Conservation (phyloP, 1,140 invertebrate genomes). For the Heliconius hewitsoni region DNA sequence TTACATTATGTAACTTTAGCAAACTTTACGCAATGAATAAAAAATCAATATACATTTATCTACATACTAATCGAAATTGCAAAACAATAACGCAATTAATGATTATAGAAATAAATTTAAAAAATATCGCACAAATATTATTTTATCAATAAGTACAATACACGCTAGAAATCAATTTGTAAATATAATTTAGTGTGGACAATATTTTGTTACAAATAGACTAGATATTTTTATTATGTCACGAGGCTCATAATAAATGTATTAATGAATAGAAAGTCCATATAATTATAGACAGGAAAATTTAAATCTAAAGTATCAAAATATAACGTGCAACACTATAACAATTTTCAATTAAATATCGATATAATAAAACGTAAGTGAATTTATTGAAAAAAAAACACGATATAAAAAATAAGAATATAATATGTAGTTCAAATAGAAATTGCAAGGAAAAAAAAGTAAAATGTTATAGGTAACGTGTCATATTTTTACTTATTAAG, state of each 20-base stretch:
- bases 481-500: no score
- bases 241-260: not conserved
- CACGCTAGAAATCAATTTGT: conserved; percentile 12
- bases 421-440: not conserved
- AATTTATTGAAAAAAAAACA: not conserved
- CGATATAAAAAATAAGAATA: not conserved
- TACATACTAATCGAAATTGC: not conserved
- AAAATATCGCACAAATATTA: conserved; percentile 11
- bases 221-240: conserved; percentile 3
- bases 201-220: conserved; percentile 11
- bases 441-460: no score
- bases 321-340: not conserved
- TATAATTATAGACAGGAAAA: not conserved
- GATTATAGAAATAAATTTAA: not conserved
- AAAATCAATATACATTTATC: no score
- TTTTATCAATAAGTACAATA: conserved; percentile 4
- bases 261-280: not conserved
- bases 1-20: not conserved
- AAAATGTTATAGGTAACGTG: no score
- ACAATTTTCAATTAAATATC: not conserved
- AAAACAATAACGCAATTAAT: not conserved
- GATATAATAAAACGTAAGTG: not conserved
- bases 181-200: conserved; percentile 9
- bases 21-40: not conserved
- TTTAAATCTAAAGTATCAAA: not conserved